A percentile compares a stretch with the other conserved stretches of the same genome.
phyloP scores from a whole-genome alignment of 2,113 vertebrate genomes.

The Mustela nigripes region DNA sequence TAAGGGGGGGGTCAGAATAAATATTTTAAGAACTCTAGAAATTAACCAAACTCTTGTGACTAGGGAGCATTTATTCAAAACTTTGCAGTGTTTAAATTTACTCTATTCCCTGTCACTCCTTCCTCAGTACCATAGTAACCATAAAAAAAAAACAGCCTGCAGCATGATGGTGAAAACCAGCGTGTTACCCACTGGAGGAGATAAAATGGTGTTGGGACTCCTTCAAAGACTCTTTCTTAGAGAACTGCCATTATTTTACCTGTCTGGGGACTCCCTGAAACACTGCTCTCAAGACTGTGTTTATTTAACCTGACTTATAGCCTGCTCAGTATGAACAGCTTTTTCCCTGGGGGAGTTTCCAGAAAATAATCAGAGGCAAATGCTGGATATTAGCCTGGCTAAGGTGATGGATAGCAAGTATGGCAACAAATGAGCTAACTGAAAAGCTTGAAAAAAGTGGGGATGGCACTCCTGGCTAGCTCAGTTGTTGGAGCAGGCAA shows the following conservation, averaged over 20 bases:
- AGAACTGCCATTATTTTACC: slow-evolving; percentile 2
- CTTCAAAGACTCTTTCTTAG: background rate
- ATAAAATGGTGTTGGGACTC: background rate
- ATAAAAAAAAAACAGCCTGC: background rate
- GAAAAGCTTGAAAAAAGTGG: background rate
- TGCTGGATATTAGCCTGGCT: background rate
- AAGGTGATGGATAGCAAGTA: background rate
- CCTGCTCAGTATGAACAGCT: background rate
- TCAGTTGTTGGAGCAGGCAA: background rate
- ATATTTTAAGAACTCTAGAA: slow-evolving; percentile 37
- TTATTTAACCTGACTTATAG: background rate
- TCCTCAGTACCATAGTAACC: background rate
- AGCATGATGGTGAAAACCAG: background rate
- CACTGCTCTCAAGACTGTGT: background rate
- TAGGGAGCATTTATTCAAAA: background rate
- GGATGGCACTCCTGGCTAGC: background rate
- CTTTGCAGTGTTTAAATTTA: background rate
- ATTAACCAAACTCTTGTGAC: background rate
- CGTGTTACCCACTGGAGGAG: background rate
- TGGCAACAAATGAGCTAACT: background rate
- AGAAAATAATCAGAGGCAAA: slow-evolving; percentile 41
- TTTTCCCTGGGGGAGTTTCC: background rate
- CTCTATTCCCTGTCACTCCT: background rate
- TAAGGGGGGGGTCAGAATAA: background rate
- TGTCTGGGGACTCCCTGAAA: background rate